Conservation (phyloP, 2,797 vertebrate genomes). For the Rhynchonycteris naso region DNA sequence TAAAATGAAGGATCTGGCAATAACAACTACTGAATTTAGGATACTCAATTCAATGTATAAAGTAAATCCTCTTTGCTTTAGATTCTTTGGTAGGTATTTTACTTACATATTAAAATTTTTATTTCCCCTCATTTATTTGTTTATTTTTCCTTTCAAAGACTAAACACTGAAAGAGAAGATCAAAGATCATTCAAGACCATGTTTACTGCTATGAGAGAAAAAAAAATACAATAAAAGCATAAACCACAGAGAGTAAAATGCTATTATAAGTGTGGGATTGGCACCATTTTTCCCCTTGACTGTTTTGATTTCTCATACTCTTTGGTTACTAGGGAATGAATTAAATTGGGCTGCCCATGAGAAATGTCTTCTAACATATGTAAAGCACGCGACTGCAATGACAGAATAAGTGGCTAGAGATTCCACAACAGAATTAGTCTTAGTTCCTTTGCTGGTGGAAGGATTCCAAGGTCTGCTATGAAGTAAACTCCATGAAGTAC, state of each 20-base stretch:
- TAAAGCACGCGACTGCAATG: too few relatives aligned
- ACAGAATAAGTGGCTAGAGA: not conserved
- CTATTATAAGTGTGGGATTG: not conserved
- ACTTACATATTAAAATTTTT: not conserved
- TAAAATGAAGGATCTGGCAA: not conserved
- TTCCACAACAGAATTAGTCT: not conserved
- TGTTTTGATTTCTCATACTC: not conserved
- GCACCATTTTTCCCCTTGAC: not conserved
- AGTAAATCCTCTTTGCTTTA: not conserved
- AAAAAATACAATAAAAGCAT: not conserved
- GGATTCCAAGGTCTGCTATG: not conserved
- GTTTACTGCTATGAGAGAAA: not conserved
- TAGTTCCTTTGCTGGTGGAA: not conserved
- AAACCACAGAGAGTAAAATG: not conserved
- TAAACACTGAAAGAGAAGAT: not conserved
- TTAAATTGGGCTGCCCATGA: not conserved
- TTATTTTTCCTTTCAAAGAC: not conserved
- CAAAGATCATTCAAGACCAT: not conserved
- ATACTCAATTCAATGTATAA: not conserved
- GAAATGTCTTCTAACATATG: not conserved
- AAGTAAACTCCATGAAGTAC: not conserved
- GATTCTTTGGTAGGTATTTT: slow-evolving; percentile 1
- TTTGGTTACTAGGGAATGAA: not conserved
- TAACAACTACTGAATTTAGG: not conserved
- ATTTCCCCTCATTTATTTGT: not conserved